phyloP scores from a whole-genome alignment of 2,888 invertebrate genomes.

The Xestia c-nigrum region DNA sequence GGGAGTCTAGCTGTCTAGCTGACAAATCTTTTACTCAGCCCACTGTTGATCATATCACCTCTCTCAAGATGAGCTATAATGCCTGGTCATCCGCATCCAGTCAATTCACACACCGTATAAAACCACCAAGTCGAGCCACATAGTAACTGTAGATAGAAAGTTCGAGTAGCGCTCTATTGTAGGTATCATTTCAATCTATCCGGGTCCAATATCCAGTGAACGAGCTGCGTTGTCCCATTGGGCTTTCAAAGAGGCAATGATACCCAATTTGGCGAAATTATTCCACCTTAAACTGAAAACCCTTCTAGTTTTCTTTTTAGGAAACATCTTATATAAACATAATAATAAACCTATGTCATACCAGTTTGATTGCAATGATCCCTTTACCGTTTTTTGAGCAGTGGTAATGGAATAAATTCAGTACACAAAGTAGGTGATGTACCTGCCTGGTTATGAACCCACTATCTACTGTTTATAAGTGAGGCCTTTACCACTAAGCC shows the following conservation, averaged over 20 bases:
- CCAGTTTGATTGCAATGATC: neutral
- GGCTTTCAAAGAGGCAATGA: conserved; percentile 31
- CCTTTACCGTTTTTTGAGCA: neutral
- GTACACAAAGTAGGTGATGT: too few species aligned
- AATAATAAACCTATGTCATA: neutral
- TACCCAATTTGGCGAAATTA: conserved; percentile 44
- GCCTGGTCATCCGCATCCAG: neutral
- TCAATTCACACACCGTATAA: neutral
- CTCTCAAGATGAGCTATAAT: neutral
- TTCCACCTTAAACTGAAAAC: conserved; percentile 32
- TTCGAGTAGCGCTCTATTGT: neutral
- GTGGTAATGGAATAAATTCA: neutral
- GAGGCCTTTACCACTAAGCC: too few species aligned
- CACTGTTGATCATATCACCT: neutral
- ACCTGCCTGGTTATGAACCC: neutral
- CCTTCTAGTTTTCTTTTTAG: conserved; percentile 1
- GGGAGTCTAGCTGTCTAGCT: too few species aligned
- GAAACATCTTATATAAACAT: neutral
- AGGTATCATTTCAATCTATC: conserved; percentile 32
- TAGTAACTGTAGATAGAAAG: neutral
- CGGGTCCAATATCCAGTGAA: conserved; percentile 27
- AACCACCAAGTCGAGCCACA: too few species aligned
- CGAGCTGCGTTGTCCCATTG: conserved; percentile 25
- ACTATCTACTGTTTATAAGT: neutral
- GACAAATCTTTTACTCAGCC: neutral